A percentile compares a stretch with the other conserved stretches of the same genome.
These are phyloP conservation scores for Scolopax rusticola DNA, from an alignment of 2,797 vertebrate genomes.

Conservation along the genomic window DNA sequence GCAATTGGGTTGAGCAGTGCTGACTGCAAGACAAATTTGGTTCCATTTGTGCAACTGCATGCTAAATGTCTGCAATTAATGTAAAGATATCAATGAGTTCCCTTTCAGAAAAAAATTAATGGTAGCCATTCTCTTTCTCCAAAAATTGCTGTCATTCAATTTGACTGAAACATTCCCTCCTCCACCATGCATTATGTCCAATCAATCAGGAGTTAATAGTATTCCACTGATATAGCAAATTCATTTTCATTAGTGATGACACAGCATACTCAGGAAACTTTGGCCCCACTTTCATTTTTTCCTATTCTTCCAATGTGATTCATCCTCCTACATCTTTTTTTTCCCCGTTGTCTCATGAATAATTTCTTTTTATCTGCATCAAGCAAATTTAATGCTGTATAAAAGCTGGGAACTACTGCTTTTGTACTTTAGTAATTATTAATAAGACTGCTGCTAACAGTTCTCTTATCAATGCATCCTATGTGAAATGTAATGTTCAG, in stretches of 20 bases:
- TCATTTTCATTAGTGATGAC: constrained; percentile 43
- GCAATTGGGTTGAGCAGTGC: background rate
- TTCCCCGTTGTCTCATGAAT: constrained; percentile 24
- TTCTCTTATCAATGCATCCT: background rate
- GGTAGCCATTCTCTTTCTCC: background rate
- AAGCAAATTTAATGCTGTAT: constrained; percentile 10
- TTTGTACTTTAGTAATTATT: constrained; percentile 49
- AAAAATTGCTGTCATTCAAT: constrained; percentile 6
- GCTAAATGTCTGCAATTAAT: background rate
- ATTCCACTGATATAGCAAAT: constrained; percentile 8
- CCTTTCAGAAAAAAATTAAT: background rate
- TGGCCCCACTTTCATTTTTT: constrained; percentile 40
- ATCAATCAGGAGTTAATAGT: constrained; percentile 33
- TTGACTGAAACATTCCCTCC: constrained; percentile 29
- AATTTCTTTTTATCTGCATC: constrained; percentile 51
- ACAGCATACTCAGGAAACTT: constrained; percentile 28
- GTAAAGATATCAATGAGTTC: background rate
- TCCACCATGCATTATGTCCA: background rate
- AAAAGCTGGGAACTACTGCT: constrained; percentile 40
- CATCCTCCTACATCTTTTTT: constrained; percentile 56
- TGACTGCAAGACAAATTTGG: background rate
- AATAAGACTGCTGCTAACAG: constrained; percentile 14
- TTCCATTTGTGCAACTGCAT: background rate
- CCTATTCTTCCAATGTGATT: constrained; percentile 48
- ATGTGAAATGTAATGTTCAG: background rate